Evolutionary conservation across 2,113 vertebrate species (phyloP).

Genomic region (Tinamus guttatus): DNA sequence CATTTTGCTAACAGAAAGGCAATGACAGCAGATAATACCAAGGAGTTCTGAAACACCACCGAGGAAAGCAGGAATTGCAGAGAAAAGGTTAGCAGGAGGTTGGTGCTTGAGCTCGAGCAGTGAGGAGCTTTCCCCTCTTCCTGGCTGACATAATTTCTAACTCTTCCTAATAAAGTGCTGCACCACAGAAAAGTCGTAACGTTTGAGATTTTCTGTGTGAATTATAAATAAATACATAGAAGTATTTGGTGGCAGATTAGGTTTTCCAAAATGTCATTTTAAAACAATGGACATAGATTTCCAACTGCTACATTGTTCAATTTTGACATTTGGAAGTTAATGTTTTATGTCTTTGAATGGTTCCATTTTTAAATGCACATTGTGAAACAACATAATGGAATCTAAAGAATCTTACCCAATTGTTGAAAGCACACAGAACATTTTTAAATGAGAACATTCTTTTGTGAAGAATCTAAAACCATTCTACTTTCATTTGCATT

Average conservation of each 20-base stretch:
- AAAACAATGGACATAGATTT: neutral
- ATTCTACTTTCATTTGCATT: neutral
- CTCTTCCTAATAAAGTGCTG: neutral
- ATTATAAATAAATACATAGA: neutral
- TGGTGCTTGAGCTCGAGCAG: neutral
- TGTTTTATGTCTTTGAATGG: neutral
- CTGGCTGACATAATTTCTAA: neutral
- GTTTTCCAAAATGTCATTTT: neutral
- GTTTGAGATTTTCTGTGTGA: neutral
- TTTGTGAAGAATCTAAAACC: neutral
- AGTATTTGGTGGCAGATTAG: neutral
- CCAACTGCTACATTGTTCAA: neutral
- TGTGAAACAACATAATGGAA: neutral
- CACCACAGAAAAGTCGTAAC: neutral
- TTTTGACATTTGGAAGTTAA: neutral
- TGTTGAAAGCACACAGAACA: neutral
- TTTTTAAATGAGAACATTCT: neutral
- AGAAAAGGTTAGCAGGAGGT: neutral
- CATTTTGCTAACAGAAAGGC: neutral
- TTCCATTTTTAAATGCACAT: neutral
- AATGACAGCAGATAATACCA: neutral
- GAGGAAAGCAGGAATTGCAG: neutral
- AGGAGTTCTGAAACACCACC: neutral
- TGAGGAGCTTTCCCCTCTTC: neutral
- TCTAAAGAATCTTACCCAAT: neutral